phyloP scores from a whole-genome alignment of 2,113 vertebrate species.

The Petrocephalus microphthalmus region DNA sequence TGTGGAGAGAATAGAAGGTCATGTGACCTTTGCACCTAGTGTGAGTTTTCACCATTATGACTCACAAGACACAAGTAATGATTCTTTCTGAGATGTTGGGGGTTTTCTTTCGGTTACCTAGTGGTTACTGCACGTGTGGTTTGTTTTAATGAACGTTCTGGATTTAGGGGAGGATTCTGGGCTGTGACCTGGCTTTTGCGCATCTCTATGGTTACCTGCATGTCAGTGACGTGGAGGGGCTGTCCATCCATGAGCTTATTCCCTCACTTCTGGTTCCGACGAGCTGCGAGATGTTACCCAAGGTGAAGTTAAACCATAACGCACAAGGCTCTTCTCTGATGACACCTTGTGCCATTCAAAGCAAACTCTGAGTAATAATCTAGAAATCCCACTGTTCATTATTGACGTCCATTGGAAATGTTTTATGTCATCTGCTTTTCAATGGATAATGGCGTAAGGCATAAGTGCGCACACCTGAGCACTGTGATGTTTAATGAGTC shows the following conservation, averaged over 20 bases:
- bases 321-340: not conserved
- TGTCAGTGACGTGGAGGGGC: conserved; percentile 65
- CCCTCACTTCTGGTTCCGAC: conserved; percentile 75
- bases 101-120: not conserved
- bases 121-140: not conserved
- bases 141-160: not conserved
- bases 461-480: not conserved
- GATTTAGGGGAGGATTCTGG: conserved; percentile 70
- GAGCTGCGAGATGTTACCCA: conserved; percentile 60
- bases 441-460: not conserved
- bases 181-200: conserved; percentile 76
- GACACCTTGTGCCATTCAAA: not conserved
- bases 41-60: conserved; percentile 55
- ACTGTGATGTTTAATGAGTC: not conserved
- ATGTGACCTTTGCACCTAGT: conserved; percentile 65
- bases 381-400: not conserved
- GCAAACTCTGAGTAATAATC: not conserved
- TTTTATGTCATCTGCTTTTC: not conserved
- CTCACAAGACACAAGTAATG: no score
- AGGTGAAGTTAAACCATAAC: conserved; percentile 56
- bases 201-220: conserved; percentile 72
- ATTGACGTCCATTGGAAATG: not conserved
- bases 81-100: not conserved
- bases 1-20: conserved; percentile 73
- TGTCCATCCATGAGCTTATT: conserved; percentile 68